Percentiles rank a stretch among this genome's conserved stretches.
Evolutionary conservation across 2,113 vertebrate species (phyloP).

Genomic region (Channa maculata): DNA sequence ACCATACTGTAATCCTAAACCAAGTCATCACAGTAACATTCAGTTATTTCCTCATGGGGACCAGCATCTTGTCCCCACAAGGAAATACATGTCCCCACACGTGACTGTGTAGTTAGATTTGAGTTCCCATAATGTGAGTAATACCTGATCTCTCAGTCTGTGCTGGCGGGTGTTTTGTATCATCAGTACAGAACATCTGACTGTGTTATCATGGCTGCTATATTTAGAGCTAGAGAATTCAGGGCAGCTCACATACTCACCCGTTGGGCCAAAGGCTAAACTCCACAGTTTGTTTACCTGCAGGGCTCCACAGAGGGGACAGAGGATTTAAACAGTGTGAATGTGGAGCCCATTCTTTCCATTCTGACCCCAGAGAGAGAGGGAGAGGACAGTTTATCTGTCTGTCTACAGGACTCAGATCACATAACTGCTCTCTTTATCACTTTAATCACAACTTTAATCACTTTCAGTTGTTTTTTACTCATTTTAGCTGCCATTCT

Average conservation of each 20-base stretch:
- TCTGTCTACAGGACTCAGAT: constrained; percentile 13
- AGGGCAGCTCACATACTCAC: constrained; percentile 55
- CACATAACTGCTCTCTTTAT: constrained; percentile 26
- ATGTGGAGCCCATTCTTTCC: constrained; percentile 55
- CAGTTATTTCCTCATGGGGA: too few relatives aligned
- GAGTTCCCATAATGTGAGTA: too few relatives aligned
- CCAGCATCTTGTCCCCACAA: too few relatives aligned
- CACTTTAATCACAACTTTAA: background rate
- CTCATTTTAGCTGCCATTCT: background rate
- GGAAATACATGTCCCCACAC: too few relatives aligned
- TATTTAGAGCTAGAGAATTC: constrained; percentile 82
- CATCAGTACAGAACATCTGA: constrained; percentile 62
- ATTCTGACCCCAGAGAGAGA: constrained; percentile 41
- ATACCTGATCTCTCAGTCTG: constrained; percentile 1
- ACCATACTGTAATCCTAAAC: too few relatives aligned
- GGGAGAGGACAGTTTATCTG: constrained; percentile 35
- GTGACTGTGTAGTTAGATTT: too few relatives aligned
- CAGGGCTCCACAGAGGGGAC: constrained; percentile 7
- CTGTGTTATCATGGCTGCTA: constrained; percentile 63
- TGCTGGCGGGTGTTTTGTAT: constrained; percentile 59
- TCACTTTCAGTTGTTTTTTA: background rate
- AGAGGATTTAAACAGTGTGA: constrained; percentile 31
- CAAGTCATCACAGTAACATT: too few relatives aligned
- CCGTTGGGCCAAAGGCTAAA: constrained; percentile 61
- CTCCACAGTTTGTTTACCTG: constrained; percentile 78